A percentile compares a stretch with the other conserved stretches of the same genome.
phyloP scores from a whole-genome alignment of 2,113 vertebrate genomes.

The Burhinus bistriatus region DNA sequence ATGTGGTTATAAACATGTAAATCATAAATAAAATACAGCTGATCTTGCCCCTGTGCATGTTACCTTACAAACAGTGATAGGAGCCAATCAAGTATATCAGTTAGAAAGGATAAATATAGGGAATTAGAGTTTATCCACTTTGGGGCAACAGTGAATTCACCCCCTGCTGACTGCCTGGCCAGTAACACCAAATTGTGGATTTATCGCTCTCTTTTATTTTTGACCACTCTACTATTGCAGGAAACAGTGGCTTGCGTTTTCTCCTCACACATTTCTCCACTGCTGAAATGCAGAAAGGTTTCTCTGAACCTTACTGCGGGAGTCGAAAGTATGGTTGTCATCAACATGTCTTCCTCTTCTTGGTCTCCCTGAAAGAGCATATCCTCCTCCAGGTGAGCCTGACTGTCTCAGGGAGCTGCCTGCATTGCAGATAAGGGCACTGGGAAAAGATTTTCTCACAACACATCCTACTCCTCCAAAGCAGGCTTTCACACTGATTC shows the following conservation, averaged over 20 bases:
- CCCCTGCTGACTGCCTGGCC: neutral
- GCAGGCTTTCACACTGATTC: neutral
- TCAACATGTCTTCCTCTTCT: neutral
- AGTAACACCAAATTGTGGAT: neutral
- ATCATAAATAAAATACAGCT: neutral
- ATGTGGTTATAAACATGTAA: neutral
- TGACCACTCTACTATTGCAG: neutral
- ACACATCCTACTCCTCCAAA: neutral
- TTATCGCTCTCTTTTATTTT: neutral
- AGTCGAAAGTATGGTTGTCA: neutral
- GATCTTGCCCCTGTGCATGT: neutral
- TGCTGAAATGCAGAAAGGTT: neutral
- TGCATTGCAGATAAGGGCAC: neutral
- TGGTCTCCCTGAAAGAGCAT: neutral
- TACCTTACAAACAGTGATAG: neutral
- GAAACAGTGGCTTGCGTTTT: neutral
- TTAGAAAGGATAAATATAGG: neutral
- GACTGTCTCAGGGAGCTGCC: neutral
- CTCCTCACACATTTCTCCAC: neutral
- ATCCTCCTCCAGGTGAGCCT: neutral
- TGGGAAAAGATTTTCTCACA: neutral
- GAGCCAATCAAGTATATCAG: neutral
- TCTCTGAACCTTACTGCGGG: neutral
- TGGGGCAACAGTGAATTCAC: neutral
- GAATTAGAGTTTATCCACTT: neutral